phyloP scores from a whole-genome alignment of 2,113 vertebrate species.

The Ceyx margarethae region DNA sequence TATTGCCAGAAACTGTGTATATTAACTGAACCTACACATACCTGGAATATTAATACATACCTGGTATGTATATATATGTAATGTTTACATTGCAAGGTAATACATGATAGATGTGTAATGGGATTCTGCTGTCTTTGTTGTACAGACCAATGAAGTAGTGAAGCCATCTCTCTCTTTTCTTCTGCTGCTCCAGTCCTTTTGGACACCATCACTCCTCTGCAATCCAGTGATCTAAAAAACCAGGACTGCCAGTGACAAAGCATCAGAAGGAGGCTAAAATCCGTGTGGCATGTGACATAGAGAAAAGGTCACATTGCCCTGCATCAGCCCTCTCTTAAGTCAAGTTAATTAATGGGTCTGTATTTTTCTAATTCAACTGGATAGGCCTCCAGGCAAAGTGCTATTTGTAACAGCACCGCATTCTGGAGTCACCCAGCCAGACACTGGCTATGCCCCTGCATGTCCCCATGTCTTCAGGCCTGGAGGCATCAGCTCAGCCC shows the following conservation, averaged over 20 bases:
- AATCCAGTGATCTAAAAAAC: conserved; percentile 13
- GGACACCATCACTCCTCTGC: not conserved
- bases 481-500: not conserved
- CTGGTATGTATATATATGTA: too few relatives aligned
- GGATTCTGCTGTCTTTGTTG: not conserved
- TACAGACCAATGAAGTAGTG: not conserved
- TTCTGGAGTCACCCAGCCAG: conserved; percentile 25
- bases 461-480: not conserved
- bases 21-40: not conserved
- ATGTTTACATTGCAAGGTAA: not conserved
- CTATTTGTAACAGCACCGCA: conserved; percentile 13
- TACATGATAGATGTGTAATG: not conserved
- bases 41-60: not conserved
- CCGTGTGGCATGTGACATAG: conserved; percentile 72
- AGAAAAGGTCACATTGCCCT: conserved; percentile 76
- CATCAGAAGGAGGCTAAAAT: conserved; percentile 60
- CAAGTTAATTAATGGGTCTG: conserved; percentile 72
- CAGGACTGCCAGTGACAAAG: conserved; percentile 52
- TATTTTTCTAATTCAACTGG: conserved; percentile 69
- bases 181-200: not conserved
- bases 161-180: not conserved
- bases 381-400: conserved; percentile 68
- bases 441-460: not conserved
- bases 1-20: not conserved
- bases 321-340: conserved; percentile 66